phyloP scores from a whole-genome alignment of 2,888 invertebrate genomes.

The Cephus pygmeus region DNA sequence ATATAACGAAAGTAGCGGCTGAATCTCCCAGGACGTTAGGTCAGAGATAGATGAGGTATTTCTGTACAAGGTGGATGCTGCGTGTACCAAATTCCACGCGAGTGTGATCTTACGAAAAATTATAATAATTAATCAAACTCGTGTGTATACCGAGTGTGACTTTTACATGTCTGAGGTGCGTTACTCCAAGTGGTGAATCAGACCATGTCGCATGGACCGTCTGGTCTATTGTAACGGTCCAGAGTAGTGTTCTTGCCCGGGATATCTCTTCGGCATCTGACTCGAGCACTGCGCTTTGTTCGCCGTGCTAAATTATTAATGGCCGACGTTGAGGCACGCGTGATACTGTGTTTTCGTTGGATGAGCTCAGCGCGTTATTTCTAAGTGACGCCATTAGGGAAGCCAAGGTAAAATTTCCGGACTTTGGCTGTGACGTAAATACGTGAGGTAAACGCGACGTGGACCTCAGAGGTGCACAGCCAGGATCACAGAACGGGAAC shows the following conservation, averaged over 20 bases:
- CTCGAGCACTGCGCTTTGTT: constrained; percentile 47
- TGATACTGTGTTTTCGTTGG: not conserved
- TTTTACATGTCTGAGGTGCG: not conserved
- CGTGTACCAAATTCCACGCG: not conserved
- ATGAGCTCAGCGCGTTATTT: not conserved
- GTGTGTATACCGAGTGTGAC: not conserved
- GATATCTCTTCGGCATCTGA: constrained; percentile 32
- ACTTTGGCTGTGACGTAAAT: constrained; percentile 47
- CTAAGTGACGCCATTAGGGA: not conserved
- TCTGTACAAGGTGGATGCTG: not conserved
- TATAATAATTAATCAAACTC: not conserved
- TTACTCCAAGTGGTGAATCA: not conserved
- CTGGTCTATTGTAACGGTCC: not conserved
- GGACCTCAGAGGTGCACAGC: not conserved
- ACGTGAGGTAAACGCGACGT: constrained; percentile 47
- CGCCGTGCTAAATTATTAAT: constrained; percentile 45
- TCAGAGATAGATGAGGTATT: not conserved
- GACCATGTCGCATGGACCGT: not conserved
- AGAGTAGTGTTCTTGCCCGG: not conserved
- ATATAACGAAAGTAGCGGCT: constrained; percentile 27
- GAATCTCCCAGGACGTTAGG: not conserved
- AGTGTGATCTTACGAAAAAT: not conserved
- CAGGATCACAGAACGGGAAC: not conserved
- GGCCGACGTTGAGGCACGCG: constrained; percentile 26
- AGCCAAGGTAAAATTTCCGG: not conserved